These are phyloP conservation scores for Carapus acus DNA, from an alignment of 2,797 vertebrate species.

Conservation along the genomic window DNA sequence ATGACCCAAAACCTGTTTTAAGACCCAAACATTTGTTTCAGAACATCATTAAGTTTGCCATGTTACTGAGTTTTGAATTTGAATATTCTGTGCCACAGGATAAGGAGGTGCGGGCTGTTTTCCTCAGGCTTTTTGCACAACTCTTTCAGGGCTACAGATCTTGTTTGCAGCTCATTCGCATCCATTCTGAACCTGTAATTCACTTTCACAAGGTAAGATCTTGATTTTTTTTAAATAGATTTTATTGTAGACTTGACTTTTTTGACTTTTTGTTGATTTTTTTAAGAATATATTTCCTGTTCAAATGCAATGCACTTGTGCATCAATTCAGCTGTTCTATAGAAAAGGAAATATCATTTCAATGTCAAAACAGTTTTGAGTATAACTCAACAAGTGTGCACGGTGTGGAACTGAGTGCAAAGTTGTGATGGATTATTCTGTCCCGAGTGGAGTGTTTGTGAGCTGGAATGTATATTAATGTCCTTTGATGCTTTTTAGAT, in stretches of 20 bases:
- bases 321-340: constrained; percentile 16
- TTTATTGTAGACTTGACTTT: too few relatives aligned
- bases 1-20: too few relatives aligned
- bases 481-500: constrained; percentile 31
- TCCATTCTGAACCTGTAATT: constrained; percentile 96
- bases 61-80: too few relatives aligned
- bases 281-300: constrained; percentile 15
- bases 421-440: constrained; percentile 46
- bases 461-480: constrained; percentile 13
- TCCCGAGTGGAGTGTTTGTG: constrained; percentile 35
- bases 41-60: too few relatives aligned
- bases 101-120: constrained; percentile 95
- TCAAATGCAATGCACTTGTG: constrained; percentile 28
- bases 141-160: constrained; percentile 99
- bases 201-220: constrained; percentile 96
- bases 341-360: constrained; percentile 41
- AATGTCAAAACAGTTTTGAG: too few relatives aligned
- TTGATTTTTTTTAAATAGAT: too few relatives aligned
- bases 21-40: too few relatives aligned
- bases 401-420: constrained; percentile 35
- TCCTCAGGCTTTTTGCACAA: constrained; percentile 95
- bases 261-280: constrained; percentile 2
- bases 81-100: constrained; percentile 80
- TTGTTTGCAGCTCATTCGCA: constrained; percentile 96
- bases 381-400: too few relatives aligned